Conservation (phyloP, 2,797 vertebrate genomes). For the Monodelphis domestica region DNA sequence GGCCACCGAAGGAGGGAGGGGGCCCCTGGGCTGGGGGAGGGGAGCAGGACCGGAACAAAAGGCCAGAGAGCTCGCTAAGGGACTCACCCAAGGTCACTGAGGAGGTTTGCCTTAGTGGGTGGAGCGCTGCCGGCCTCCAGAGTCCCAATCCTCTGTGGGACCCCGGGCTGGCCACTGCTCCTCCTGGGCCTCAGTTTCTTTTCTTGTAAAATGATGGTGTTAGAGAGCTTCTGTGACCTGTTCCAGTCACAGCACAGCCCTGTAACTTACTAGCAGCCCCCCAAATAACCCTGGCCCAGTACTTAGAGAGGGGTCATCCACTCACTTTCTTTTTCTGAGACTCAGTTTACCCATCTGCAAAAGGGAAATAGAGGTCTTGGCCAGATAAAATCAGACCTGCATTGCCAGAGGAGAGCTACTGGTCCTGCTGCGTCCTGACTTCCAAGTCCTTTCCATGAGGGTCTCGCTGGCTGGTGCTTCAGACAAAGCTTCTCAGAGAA, state of each 20-base stretch:
- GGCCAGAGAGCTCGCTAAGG: not conserved
- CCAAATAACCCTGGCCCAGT: not conserved
- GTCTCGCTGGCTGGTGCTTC: not conserved
- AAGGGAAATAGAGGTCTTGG: not conserved
- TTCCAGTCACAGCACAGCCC: not conserved
- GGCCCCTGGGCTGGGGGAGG: conserved; percentile 14
- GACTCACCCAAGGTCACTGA: not conserved
- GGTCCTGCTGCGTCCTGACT: too few relatives aligned
- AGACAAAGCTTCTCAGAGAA: not conserved
- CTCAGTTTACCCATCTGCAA: not conserved
- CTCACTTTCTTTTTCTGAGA: not conserved
- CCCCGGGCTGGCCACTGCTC: not conserved
- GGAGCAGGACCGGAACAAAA: not conserved
- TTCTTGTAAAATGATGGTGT: not conserved
- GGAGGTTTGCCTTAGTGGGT: not conserved
- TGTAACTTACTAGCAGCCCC: not conserved
- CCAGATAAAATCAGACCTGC: not conserved
- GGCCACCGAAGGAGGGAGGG: conserved; percentile 24
- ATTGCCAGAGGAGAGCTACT: not conserved
- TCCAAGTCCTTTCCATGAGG: not conserved
- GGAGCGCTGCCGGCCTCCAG: too few relatives aligned
- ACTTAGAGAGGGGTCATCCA: too few relatives aligned
- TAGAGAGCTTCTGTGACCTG: not conserved
- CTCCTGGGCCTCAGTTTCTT: not conserved
- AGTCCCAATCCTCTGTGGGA: not conserved